phyloP scores from a whole-genome alignment of 1,140 invertebrate species.

The Catajapyx aquilonaris region DNA sequence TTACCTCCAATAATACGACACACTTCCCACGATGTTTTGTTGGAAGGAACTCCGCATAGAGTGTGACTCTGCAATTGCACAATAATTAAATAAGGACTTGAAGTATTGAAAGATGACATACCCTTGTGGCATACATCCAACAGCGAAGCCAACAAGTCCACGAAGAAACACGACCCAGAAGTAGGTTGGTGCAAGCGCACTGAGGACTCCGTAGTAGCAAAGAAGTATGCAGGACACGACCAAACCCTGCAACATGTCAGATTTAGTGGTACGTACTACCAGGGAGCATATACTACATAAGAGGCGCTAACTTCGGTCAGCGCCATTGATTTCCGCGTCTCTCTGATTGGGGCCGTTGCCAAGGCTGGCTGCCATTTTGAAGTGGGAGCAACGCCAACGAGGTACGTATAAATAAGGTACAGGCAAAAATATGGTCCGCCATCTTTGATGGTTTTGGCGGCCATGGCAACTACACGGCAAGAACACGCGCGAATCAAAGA shows the following conservation, averaged over 20 bases:
- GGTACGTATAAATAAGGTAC: too few relatives aligned
- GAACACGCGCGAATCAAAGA: too few relatives aligned
- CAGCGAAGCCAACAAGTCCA: slow-evolving; percentile 84
- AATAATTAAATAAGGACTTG: background rate
- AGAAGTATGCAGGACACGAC: slow-evolving; percentile 68
- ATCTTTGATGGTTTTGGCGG: too few relatives aligned
- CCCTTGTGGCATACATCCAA: slow-evolving; percentile 92
- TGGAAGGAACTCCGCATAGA: slow-evolving; percentile 89
- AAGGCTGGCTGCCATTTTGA: too few relatives aligned
- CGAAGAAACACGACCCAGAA: slow-evolving; percentile 74
- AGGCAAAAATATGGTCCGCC: too few relatives aligned
- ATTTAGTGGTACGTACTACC: too few relatives aligned
- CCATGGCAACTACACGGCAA: too few relatives aligned
- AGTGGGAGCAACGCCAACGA: too few relatives aligned
- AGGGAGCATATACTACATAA: too few relatives aligned
- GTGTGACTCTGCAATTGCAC: slow-evolving; percentile 85
- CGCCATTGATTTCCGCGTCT: too few relatives aligned
- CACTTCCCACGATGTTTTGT: slow-evolving; percentile 82
- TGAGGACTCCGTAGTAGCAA: slow-evolving; percentile 78
- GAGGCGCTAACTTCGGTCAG: too few relatives aligned
- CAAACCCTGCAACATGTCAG: slow-evolving; percentile 57
- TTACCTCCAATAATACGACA: slow-evolving; percentile 82
- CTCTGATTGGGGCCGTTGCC: too few relatives aligned
- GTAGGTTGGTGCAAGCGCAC: slow-evolving; percentile 76
- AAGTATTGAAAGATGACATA: slow-evolving; percentile 34